These are phyloP conservation scores for Trichosurus vulpecula DNA, from an alignment of 2,797 vertebrate genomes.

Conservation along the genomic window DNA sequence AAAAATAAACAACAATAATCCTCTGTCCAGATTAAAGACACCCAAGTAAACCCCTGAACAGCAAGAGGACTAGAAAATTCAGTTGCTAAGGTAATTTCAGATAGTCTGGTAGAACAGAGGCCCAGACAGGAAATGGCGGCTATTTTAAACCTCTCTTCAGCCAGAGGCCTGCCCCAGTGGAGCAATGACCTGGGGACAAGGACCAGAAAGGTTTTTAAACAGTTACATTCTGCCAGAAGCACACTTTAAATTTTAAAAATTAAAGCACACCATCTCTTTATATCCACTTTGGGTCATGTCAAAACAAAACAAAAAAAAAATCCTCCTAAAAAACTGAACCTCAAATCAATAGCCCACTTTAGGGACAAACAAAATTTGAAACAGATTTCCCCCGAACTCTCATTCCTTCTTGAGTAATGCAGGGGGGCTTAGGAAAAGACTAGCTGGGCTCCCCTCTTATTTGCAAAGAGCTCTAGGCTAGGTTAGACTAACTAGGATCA, in stretches of 20 bases:
- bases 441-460: not conserved
- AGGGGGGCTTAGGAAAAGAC: too few relatives aligned
- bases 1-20: not conserved
- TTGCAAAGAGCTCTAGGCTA: not conserved
- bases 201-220: slow-evolving; percentile 68
- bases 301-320: slow-evolving; percentile 59
- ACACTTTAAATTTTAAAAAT: slow-evolving; percentile 66
- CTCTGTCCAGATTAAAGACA: not conserved
- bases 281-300: slow-evolving; percentile 53
- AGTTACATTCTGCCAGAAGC: slow-evolving; percentile 69
- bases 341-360: slow-evolving; percentile 57
- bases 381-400: not conserved
- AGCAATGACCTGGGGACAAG: slow-evolving; percentile 50
- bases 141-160: slow-evolving; percentile 62
- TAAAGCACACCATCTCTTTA: slow-evolving; percentile 29
- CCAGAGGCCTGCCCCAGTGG: not conserved
- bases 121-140: slow-evolving; percentile 1
- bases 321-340: not conserved
- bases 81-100: not conserved
- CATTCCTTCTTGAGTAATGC: not conserved
- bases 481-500: not conserved
- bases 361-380: not conserved
- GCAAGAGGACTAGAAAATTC: not conserved
- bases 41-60: not conserved
- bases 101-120: not conserved